Evolutionary conservation across 2,797 vertebrate genomes (phyloP), one percentile per base, ranked within the genome.

Genomic region (Paratrypauchen microcephalus): DNA sequence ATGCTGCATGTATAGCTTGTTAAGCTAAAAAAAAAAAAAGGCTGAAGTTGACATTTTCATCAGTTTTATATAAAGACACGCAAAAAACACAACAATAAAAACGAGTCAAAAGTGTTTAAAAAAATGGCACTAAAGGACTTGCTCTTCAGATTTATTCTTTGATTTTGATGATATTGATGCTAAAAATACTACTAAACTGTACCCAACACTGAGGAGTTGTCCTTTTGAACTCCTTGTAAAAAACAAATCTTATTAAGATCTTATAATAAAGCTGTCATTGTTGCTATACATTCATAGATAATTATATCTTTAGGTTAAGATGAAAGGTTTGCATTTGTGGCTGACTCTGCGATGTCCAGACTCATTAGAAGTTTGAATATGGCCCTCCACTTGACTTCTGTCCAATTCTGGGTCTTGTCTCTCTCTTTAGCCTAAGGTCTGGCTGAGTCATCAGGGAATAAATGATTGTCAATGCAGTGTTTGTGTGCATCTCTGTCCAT

Each of bases 401-500:
- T 72, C 66, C 71, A 68, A 57, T 18, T 69, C 67, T 65, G 55
- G 68, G 48, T 66, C 48, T 36, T 50, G 1, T 47, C 45, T 71
- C 32, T 71, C 56, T 70, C 32, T 74, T 62, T 6, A 16, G 54
- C 70, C 72, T 69, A 72, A 76, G 74, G 75, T 77, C 79, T 39
- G 61, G 58, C 24, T 3, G 52, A 75, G 76, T 75, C 81, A 75
- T 72, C 24, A 9, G 83, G 78, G 73, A 75, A 59, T 52, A 45
- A 81, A 67, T 63, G 59, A 72, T 75, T 63, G 75, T 84, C 78
- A 76, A 67, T 80, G 68, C 21, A 1, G 59, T 60, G 66, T 69
- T 73, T 75, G 73, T 79, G 77, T 70, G 68, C 72, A 68, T 74
- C 62, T 55, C 66, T 76, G 74, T 86, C 84, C 85, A 86, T 89